Evolutionary conservation across 2,797 vertebrate species (phyloP).

Genomic region (Jordanella pulchra): DNA sequence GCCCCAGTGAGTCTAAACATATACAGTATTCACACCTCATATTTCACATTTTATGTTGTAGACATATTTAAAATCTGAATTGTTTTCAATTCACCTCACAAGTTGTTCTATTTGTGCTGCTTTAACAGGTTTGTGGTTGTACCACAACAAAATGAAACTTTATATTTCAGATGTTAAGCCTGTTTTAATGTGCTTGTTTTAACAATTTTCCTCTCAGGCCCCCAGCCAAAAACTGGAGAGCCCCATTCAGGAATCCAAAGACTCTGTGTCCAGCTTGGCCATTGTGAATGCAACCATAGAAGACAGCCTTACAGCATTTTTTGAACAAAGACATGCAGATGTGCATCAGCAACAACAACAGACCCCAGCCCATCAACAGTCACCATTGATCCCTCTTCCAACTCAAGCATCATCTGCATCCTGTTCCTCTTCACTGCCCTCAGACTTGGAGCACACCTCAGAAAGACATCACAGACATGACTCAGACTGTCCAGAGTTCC

Average conservation of each 20-base stretch:
- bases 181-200: constrained; percentile 23
- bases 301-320: constrained; percentile 86
- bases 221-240: constrained; percentile 84
- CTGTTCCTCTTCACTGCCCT: constrained; percentile 79
- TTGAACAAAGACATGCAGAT: constrained; percentile 73
- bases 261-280: constrained; percentile 82
- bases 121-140: neutral
- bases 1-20: too few relatives aligned
- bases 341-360: constrained; percentile 56
- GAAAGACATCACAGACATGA: constrained; percentile 87
- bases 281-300: constrained; percentile 81
- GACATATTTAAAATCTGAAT: neutral
- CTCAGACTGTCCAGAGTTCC: constrained; percentile 87
- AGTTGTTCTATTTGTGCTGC: neutral
- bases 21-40: neutral
- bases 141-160: neutral
- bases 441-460: constrained; percentile 72
- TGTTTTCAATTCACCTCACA: neutral
- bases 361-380: constrained; percentile 76
- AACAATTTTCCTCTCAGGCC: constrained; percentile 76
- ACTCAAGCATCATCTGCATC: constrained; percentile 84
- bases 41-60: neutral
- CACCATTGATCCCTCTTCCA: constrained; percentile 83
- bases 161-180: neutral
- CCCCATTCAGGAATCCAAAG: constrained; percentile 88